Base-by-base conservation (phyloP, 2,888 invertebrate genomes). In the Barypeithes pellucidus region DNA sequence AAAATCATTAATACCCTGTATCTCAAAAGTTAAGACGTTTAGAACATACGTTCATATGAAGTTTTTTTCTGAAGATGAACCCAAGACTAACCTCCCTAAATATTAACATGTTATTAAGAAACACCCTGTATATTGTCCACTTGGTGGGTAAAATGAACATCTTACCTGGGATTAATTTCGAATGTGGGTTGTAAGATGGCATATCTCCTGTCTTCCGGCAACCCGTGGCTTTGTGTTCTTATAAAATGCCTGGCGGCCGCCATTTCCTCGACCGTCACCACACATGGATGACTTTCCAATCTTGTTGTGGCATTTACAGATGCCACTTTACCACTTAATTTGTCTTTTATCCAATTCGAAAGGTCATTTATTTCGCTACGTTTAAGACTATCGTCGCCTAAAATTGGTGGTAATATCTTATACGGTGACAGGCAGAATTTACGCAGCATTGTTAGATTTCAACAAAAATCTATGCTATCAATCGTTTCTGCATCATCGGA, bases 221-320 rank as follows among this genome's bases (percentile, higher is more conserved):
- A 85, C 80, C 90, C 91, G 79, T 93, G 92, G 65, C 96, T 93
- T 81, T 97, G 95, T 0, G 97, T 96, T 67, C 95, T 90, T 67
- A 98, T 92, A 82, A 98, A 98, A 86, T 98, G 98, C 54, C 99
- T 89, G 0, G 98, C 98, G 1, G 97, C 95, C 0, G 96, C 98
- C 97, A 98, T 98, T 87, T 99, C 98, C 78, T 95, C 95, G 0
- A 98, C 97, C 0, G 97, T 97, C 1, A 99, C 91, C 0, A 98
- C 95, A 84, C 98, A 98, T 0, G 99, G 98, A 87, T 99, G 96
- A 0, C 91, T 89, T 79, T 95, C 95, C 47, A 98, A 88, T 68
- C 95, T 91, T 39, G 91, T 91, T 0, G 98, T 98, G 1, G 93
- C 92, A 84, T 94, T 93, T 0, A 97, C 94, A 71, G 93, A 91